Evolutionary conservation across 2,113 vertebrate genomes (phyloP), one percentile per base, ranked within the genome.

Genomic region (Charina bottae): DNA sequence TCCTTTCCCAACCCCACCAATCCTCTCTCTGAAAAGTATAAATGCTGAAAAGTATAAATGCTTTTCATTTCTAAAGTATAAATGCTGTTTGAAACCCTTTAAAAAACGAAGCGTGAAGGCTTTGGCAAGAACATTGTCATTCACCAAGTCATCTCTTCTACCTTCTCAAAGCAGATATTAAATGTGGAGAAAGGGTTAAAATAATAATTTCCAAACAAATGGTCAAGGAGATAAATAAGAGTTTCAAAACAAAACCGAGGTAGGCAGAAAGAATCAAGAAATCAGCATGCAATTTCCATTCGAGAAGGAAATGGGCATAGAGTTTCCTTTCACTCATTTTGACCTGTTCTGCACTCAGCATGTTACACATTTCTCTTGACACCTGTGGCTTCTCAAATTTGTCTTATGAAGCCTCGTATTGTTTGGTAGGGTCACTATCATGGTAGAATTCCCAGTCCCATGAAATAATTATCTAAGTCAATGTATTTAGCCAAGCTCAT

Each of bases 401-500:
- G 59, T 54, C 42, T 84, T 4, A 24, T 62, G 28, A 21, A 89
- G n/a, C 37, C 49, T 62, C 10, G 12, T 85, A 62, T 23, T 83
- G 28, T 26, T 68, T 55, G 53, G 23, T 46, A 58, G 96, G 96
- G 97, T 96, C 96, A 93, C 89, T 90, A 84, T 64, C 33, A 56
- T 28, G 55, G 49, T 89, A n/a, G 58, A 89, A 88, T 92, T 54
- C 93, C 86, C 86, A 92, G 85, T 90, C n/a, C 85, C 95, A 95
- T 87, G 92, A 95, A 96, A 91, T 95, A 97, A 97, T 93, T 96
- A 95, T 93, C 95, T 92, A 33, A 91, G 83, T 94, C 96, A 96
- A 96, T 94, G 97, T 96, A 96, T 95, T 96, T 96, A 95, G 96
- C 88, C 92, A 93, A 95, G 94, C 95, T 97, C 93, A 96, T 96